phyloP scores from a whole-genome alignment of 2,888 invertebrate species.

The Alloplasta piceator region DNA sequence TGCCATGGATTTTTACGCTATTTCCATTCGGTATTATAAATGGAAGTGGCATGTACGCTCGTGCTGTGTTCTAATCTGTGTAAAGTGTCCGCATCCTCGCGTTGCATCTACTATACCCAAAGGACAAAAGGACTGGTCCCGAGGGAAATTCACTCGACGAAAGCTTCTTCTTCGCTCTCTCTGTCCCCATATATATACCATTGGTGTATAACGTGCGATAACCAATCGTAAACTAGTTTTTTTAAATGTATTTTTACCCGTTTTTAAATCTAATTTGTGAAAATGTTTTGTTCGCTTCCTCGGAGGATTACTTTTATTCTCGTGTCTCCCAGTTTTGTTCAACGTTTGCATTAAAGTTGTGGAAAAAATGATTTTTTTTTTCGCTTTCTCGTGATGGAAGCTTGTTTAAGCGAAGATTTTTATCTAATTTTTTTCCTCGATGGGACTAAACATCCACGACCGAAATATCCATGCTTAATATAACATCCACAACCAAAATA shows the following conservation, averaged over 20 bases:
- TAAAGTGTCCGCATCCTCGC: slow-evolving; percentile 63
- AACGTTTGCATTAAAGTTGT: too few relatives aligned
- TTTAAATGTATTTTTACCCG: not conserved
- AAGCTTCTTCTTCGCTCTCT: slow-evolving; percentile 65
- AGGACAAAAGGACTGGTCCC: slow-evolving; percentile 69
- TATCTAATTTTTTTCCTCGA: too few relatives aligned
- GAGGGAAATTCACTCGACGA: slow-evolving; percentile 71
- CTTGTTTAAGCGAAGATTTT: too few relatives aligned
- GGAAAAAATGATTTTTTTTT: too few relatives aligned
- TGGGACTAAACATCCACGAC: too few relatives aligned
- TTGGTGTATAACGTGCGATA: slow-evolving; percentile 42
- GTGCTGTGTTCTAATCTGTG: slow-evolving; percentile 70
- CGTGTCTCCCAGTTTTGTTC: too few relatives aligned
- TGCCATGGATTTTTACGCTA: slow-evolving; percentile 76
- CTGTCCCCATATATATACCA: slow-evolving; percentile 54
- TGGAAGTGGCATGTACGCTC: slow-evolving; percentile 39
- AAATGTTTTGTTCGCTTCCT: not conserved
- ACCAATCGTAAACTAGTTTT: slow-evolving; percentile 41
- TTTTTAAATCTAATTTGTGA: not conserved
- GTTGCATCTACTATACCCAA: slow-evolving; percentile 65
- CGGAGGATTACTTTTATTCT: too few relatives aligned
- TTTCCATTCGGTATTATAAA: slow-evolving; percentile 55
- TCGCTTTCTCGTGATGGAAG: too few relatives aligned
- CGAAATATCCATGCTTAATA: too few relatives aligned
- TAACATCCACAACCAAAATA: too few relatives aligned